Percentiles rank a stretch among this genome's conserved stretches.
These are phyloP conservation scores for Corythornis cristatus DNA, from an alignment of 2,113 vertebrate species.

Conservation along the genomic window DNA sequence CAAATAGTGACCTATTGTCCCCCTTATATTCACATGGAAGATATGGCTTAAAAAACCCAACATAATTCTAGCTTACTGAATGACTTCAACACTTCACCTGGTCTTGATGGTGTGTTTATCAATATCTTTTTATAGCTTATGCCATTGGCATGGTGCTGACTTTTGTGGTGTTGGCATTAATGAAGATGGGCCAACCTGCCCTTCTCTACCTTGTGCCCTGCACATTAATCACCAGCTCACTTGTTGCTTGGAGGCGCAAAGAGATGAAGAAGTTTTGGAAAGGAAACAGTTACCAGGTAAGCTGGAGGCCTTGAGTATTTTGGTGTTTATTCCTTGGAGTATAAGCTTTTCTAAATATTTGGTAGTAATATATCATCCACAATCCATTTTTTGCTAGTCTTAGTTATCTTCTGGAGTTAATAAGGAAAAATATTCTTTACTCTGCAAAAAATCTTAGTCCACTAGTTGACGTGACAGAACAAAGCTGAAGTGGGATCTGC, in stretches of 20 bases:
- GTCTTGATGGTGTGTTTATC: not conserved
- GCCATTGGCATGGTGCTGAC: slow-evolving; percentile 89
- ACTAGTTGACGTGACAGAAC: not conserved
- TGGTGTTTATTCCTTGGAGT: not conserved
- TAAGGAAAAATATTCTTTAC: not conserved
- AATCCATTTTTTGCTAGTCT: not conserved
- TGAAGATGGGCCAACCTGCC: slow-evolving; percentile 92
- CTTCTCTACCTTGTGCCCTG: slow-evolving; percentile 95
- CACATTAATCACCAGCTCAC: slow-evolving; percentile 84
- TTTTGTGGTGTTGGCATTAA: slow-evolving; percentile 87
- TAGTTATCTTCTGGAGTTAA: not conserved
- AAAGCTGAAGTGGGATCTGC: not conserved
- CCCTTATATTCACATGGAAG: not conserved
- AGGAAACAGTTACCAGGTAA: slow-evolving; percentile 89
- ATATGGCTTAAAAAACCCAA: not conserved
- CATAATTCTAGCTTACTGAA: not conserved
- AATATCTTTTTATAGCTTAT: slow-evolving; percentile 80
- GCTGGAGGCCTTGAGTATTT: not conserved
- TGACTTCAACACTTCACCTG: not conserved
- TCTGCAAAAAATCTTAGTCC: not conserved
- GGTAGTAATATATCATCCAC: not conserved
- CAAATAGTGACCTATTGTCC: not conserved
- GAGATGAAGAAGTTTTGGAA: slow-evolving; percentile 94
- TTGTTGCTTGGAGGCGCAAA: slow-evolving; percentile 85
- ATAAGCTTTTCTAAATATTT: not conserved